Percentiles rank a stretch among this genome's conserved stretches.
These are phyloP conservation scores for Achlya flavicornis DNA, from an alignment of 2,888 invertebrate genomes.

Conservation along the genomic window DNA sequence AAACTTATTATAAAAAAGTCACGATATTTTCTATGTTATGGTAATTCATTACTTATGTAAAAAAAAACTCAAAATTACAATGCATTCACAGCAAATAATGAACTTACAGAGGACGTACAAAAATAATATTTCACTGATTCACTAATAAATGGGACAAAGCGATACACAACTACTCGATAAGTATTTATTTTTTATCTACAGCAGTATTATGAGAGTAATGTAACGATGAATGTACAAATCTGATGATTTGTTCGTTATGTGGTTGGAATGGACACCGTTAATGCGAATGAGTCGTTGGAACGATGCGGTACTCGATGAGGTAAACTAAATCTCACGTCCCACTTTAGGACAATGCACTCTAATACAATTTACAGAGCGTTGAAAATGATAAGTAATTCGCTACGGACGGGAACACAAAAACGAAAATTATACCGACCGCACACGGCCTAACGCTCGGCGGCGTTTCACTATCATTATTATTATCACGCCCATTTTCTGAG, in stretches of 20 bases:
- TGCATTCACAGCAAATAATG: conserved; percentile 59
- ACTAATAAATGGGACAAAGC: conserved; percentile 65
- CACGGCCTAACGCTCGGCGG: conserved; percentile 42
- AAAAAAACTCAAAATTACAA: conserved; percentile 38
- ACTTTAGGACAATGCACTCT: conserved; percentile 18
- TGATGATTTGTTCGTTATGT: conserved; percentile 60
- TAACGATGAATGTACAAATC: conserved; percentile 53
- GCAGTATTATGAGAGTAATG: conserved; percentile 48
- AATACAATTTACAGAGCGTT: conserved; percentile 56
- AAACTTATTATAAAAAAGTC: conserved; percentile 67
- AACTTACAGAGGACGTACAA: conserved; percentile 64
- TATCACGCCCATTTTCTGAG: conserved; percentile 32
- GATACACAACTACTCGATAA: conserved; percentile 63
- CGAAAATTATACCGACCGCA: conserved; percentile 58
- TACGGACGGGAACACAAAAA: conserved; percentile 82
- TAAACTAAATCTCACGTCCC: conserved; percentile 41
- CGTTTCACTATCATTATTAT: conserved; percentile 26
- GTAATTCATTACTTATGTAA: conserved; percentile 69
- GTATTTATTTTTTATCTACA: conserved; percentile 59
- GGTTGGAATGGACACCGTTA: conserved; percentile 67
- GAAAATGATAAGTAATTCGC: conserved; percentile 63
- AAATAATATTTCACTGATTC: conserved; percentile 64
- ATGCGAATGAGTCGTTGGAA: conserved; percentile 30
- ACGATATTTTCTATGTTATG: conserved; percentile 67
- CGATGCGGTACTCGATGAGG: conserved; percentile 42